Evolutionary conservation across 2,797 vertebrate species (phyloP), one percentile per base, ranked within the genome.

Genomic region (Melanotaenia nigrans): DNA sequence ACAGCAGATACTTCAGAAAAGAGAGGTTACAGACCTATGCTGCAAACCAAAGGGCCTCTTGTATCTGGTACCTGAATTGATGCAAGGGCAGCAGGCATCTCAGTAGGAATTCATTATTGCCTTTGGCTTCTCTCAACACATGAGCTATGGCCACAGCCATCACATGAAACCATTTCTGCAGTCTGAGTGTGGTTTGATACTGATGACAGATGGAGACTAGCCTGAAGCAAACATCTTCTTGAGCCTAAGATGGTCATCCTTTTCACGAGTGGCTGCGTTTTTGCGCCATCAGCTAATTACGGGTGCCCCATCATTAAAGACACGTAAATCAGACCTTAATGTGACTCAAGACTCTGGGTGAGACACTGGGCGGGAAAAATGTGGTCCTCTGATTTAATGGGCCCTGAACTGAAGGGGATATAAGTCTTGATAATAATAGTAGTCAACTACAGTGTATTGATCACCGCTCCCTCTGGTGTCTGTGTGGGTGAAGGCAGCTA

Each of bases 381-480:
- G 85, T 84, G 89, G 82, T 83, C 80, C 85, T 85, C 84, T 90
- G 90, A 92, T 93, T 93, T 92, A 93, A 93, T 87, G 82, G 87
- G 78, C 84, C 81, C 86, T 57, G 85, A 84, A 86, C 81, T 86
- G 84, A 88, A 68, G 87, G 90, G 91, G 88, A 87, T 82, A 91
- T 92, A 90, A 87, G 90, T 92, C 90, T 92, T 91, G 80, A 92
- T 94, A 93, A 94, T 92, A 90, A 92, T 89, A 79, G 79, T 89
- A 79, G 79, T 89, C 68, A 85, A 92, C 88, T 89, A 85, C 85
- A 81, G 78, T 64, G 77, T 93, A 93, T 93, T 91, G 93, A 95
- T 93, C 88, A 90, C 79, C 67, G 28, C 85, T 90, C 84, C 85
- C 90, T 88, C 87, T 88, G 85, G 83, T 89, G 87, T 89, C 86